Evolutionary conservation across 64 coral and sea anemone genomes (phyloP).

Genomic region (Pocillopora damicornis): DNA sequence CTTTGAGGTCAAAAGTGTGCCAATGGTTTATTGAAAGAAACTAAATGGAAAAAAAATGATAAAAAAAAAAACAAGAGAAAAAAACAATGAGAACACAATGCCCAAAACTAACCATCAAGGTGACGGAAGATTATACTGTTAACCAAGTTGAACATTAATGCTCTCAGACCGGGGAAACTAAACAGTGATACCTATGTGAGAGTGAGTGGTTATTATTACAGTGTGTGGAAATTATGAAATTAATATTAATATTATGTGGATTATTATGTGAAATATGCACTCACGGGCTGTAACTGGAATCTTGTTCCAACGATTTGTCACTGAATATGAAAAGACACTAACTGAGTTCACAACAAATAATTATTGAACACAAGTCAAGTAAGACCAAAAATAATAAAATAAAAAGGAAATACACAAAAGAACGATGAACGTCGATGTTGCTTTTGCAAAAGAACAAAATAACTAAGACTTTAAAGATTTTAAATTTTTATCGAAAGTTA

Average conservation of each 20-base stretch:
- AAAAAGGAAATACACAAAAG: no score
- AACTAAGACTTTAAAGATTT: not conserved
- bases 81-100: no score
- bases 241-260: constrained; percentile 17
- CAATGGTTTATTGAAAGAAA: no score
- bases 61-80: no score
- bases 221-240: not conserved
- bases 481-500: not conserved
- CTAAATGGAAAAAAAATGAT: no score
- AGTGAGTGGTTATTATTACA: constrained; percentile 22
- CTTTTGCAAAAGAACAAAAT: not conserved
- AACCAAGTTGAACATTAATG: not conserved
- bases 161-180: not conserved
- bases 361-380: not conserved
- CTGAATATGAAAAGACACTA: constrained; percentile 36
- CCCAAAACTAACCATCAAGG: not conserved
- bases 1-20: no score
- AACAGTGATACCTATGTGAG: not conserved
- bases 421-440: no score
- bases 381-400: no score
- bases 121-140: not conserved
- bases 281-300: constrained; percentile 35
- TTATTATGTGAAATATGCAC: constrained; percentile 32
- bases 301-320: constrained; percentile 22
- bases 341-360: constrained; percentile 5